Evolutionary conservation across 2,797 vertebrate genomes (phyloP).

Genomic region (Heterohyrax brucei): DNA sequence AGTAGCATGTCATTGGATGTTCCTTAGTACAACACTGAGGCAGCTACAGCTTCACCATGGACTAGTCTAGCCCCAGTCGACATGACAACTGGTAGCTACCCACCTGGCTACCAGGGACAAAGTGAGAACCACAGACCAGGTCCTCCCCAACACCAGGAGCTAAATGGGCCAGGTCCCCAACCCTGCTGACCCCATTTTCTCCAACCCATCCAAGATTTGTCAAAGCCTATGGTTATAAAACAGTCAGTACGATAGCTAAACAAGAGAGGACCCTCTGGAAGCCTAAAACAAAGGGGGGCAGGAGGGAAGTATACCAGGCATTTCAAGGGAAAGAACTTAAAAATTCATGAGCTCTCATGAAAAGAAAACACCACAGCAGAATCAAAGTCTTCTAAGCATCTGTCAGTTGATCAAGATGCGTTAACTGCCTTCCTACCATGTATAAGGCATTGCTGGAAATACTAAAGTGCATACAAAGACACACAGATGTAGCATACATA

Average conservation of each 20-base stretch:
- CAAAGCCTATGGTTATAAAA: slow-evolving; percentile 14
- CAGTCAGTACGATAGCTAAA: background rate
- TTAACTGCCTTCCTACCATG: background rate
- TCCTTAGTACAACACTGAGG: background rate
- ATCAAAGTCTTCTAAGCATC: slow-evolving; percentile 54
- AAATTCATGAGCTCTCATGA: slow-evolving; percentile 62
- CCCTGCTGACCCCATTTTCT: background rate
- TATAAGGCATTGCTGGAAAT: background rate
- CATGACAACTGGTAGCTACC: background rate
- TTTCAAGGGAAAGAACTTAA: slow-evolving; percentile 56
- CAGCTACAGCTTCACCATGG: background rate
- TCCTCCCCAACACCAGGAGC: too few relatives aligned
- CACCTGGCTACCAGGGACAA: background rate
- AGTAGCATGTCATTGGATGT: rapidly evolving
- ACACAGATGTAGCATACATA: background rate
- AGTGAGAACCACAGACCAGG: background rate
- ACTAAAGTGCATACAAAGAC: background rate
- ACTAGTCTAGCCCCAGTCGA: background rate
- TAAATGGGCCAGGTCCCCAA: background rate
- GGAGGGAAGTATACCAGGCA: background rate
- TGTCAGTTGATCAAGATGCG: background rate
- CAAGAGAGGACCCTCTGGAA: background rate
- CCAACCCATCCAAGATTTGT: background rate
- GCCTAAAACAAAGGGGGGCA: background rate
- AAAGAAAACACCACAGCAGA: slow-evolving; percentile 25